phyloP scores from a whole-genome alignment of 1,140 invertebrate genomes.

The Metaphire vulgaris region DNA sequence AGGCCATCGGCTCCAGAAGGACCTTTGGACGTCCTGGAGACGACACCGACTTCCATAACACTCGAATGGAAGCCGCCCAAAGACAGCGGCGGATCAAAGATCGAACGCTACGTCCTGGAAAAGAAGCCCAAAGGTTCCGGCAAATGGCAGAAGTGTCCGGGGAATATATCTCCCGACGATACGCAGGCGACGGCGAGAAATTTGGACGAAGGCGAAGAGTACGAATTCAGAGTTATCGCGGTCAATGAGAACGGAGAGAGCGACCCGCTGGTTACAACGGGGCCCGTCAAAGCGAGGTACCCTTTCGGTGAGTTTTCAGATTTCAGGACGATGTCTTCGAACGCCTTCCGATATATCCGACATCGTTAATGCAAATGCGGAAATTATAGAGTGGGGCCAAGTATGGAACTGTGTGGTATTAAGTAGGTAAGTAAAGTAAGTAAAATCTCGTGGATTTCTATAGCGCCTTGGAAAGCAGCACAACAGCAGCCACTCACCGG shows the following conservation, averaged over 20 bases:
- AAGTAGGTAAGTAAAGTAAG: too few relatives aligned
- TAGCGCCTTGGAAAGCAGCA: too few relatives aligned
- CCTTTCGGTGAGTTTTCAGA: conserved; percentile 67
- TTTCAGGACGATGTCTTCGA: not conserved
- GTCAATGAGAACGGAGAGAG: conserved; percentile 94
- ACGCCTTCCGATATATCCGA: too few relatives aligned
- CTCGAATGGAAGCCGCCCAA: conserved; percentile 92
- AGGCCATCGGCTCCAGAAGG: conserved; percentile 78
- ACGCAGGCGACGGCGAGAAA: conserved; percentile 73
- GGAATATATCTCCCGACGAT: conserved; percentile 35
- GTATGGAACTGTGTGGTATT: too few relatives aligned
- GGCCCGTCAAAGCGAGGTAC: conserved; percentile 86
- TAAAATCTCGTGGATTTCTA: too few relatives aligned
- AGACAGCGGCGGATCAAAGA: conserved; percentile 73
- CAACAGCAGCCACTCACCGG: too few relatives aligned
- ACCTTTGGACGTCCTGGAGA: conserved; percentile 74
- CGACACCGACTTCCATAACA: conserved; percentile 88
- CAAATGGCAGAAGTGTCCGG: conserved; percentile 36
- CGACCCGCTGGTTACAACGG: conserved; percentile 77
- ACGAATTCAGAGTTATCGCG: conserved; percentile 95
- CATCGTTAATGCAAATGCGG: too few relatives aligned
- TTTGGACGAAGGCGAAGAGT: conserved; percentile 77
- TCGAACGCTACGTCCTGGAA: conserved; percentile 95
- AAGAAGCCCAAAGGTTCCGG: conserved; percentile 68
- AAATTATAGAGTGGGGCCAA: too few relatives aligned